A percentile compares a stretch with the other conserved stretches of the same genome.
phyloP scores from a whole-genome alignment of 2,113 vertebrate genomes.

The Eubucco bourcierii region DNA sequence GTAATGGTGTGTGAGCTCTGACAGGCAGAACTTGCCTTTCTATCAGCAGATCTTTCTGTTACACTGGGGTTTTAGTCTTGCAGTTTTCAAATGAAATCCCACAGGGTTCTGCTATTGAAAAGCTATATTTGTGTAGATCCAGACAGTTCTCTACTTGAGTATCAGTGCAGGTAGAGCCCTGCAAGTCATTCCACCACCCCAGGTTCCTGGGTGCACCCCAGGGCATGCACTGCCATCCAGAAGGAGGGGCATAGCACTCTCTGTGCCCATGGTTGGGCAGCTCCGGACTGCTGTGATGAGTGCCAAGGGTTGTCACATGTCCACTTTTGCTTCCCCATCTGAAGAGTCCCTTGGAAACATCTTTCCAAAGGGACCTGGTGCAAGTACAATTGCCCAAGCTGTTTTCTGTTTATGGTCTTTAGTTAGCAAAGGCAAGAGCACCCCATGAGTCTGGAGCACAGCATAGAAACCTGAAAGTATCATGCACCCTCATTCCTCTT shows the following conservation, averaged over 20 bases:
- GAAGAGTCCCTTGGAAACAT: background rate
- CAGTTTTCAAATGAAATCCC: background rate
- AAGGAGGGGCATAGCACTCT: accelerated
- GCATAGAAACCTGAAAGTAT: background rate
- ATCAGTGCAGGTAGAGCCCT: background rate
- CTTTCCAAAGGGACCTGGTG: background rate
- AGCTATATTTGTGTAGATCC: background rate
- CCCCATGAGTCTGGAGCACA: background rate
- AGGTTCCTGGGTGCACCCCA: background rate
- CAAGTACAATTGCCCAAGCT: too few species aligned
- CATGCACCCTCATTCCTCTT: background rate
- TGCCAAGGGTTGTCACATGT: background rate
- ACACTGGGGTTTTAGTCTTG: background rate
- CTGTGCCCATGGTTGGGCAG: accelerated
- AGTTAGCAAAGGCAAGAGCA: background rate
- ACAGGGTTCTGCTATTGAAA: background rate
- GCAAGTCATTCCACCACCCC: background rate
- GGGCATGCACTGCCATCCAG: background rate
- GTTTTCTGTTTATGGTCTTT: background rate
- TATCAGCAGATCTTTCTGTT: background rate
- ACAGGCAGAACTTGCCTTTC: background rate
- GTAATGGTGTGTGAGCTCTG: background rate
- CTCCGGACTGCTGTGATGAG: background rate
- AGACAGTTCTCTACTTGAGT: background rate
- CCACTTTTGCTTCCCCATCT: background rate